These are phyloP conservation scores for Ictidomys tridecemlineatus DNA, from an alignment of 2,113 vertebrate genomes.

Conservation along the genomic window DNA sequence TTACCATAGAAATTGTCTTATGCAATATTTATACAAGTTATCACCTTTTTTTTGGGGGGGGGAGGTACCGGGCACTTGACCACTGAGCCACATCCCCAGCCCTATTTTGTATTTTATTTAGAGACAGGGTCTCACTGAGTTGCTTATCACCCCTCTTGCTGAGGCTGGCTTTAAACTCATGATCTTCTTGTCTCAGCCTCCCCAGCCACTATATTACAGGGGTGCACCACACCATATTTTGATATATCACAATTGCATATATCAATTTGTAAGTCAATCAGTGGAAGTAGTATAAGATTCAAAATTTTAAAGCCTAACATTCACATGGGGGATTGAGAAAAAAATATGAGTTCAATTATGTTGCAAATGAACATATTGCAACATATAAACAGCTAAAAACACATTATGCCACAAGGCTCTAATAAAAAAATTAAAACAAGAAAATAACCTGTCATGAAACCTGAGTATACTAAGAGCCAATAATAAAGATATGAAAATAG, in stretches of 20 bases:
- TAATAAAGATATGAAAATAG: slow-evolving; percentile 47
- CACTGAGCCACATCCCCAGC: too few species aligned
- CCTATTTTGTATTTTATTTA: too few species aligned
- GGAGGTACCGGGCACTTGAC: too few species aligned
- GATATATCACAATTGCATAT: background rate
- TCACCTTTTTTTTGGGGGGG: background rate
- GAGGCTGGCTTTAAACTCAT: too few species aligned
- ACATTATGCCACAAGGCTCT: slow-evolving; percentile 63
- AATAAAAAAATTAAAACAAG: slow-evolving; percentile 81
- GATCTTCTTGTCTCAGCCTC: too few species aligned
- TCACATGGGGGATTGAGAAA: slow-evolving; percentile 61
- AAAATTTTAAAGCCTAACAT: slow-evolving; percentile 63
- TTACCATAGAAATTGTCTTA: background rate
- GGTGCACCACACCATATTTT: background rate
- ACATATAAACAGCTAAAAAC: slow-evolving; percentile 46
- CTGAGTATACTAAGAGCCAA: slow-evolving; percentile 39
- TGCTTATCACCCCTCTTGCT: too few species aligned
- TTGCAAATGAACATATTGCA: slow-evolving; percentile 72
- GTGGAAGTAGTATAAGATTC: background rate
- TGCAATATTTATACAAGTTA: background rate
- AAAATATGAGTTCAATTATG: slow-evolving; percentile 75
- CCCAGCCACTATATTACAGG: too few species aligned
- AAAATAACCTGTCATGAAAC: slow-evolving; percentile 61
- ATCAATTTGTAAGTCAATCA: background rate
- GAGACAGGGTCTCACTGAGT: too few species aligned